Evolutionary conservation across 37 sponge, comb jelly and placozoan species (phyloP), one percentile per base, ranked within the genome.

Genomic region (Halichondria panicea): DNA sequence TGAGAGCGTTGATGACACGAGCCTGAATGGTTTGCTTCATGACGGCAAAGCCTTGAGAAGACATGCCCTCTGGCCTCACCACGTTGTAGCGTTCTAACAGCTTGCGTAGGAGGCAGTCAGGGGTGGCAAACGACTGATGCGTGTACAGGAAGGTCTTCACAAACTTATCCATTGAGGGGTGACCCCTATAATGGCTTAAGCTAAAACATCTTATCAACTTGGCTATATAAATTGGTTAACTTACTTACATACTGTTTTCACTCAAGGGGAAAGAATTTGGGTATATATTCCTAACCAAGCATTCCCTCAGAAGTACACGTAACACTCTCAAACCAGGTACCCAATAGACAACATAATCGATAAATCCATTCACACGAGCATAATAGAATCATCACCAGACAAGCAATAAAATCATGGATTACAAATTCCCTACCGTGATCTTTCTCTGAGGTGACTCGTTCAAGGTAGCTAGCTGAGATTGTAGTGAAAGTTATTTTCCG

Each of bases 11-110:
- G 81, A 96, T 93, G 28, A 93, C 93, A 25, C 97, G 76, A 22
- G 83, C 85, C 70, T 96, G 97, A 11, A 96, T 96, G 11, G 88
- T 86, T 32, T 84, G 87, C 68, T 90, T 90, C 71, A 90, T 82
- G 18, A 71, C 69, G n/a, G 57, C 41, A 72, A 96, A 96, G 52
- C 84, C 84, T 59, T 77, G 66, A 37, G 80, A 34, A 24, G 81
- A 2, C 93, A 88, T 90, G 45, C 70, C 78, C 19, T 41, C 58
- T 22, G 86, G 82, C 1, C 93, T 81, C 0, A 93, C 88, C 63
- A 93, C 92, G 76, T 93, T 82, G 81, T 96, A 96, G 4, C 97
- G 85, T 76, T 96, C 91, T 0, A 93, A 67, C 53, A 96, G 89
- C 72, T 96, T 96, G 53, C 72, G 63, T 2, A 96, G 75, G 27